phyloP scores from a whole-genome alignment of 2,797 vertebrate genomes.

The Nyctibius grandis region DNA sequence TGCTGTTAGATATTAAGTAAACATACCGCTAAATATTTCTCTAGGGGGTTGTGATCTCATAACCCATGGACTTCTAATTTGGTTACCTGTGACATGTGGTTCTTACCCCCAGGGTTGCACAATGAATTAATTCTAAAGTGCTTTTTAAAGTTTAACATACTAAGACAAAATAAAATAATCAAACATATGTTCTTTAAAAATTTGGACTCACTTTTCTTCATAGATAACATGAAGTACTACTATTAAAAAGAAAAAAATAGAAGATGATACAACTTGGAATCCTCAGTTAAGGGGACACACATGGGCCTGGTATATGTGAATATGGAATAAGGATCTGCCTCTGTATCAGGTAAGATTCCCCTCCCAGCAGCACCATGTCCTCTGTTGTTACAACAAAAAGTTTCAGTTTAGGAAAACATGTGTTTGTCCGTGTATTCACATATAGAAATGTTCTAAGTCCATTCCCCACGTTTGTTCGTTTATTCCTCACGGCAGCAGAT shows the following conservation, averaged over 20 bases:
- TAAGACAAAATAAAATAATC: constrained; percentile 34
- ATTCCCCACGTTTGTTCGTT: not conserved
- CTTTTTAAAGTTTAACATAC: constrained; percentile 40
- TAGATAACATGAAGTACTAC: not conserved
- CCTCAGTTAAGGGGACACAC: not conserved
- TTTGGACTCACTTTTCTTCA: not conserved
- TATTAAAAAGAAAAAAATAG: not conserved
- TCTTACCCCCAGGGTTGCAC: constrained; percentile 43
- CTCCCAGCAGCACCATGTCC: not conserved
- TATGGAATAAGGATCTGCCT: not conserved
- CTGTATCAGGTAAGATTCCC: not conserved
- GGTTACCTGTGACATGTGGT: constrained; percentile 72
- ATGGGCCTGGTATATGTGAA: fast-evolving
- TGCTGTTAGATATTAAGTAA: constrained; percentile 83
- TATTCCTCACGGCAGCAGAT: not conserved
- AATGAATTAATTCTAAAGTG: constrained; percentile 67
- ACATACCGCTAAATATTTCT: constrained; percentile 77
- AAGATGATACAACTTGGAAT: not conserved
- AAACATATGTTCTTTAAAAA: not conserved
- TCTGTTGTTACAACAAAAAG: not conserved
- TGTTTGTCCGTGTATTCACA: fast-evolving
- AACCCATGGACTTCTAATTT: constrained; percentile 78
- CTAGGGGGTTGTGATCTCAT: constrained; percentile 73
- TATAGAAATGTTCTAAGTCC: not conserved
- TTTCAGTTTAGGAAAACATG: not conserved